These are phyloP conservation scores for Vesta saturnalis DNA, from an alignment of 2,888 invertebrate species.

Conservation along the genomic window DNA sequence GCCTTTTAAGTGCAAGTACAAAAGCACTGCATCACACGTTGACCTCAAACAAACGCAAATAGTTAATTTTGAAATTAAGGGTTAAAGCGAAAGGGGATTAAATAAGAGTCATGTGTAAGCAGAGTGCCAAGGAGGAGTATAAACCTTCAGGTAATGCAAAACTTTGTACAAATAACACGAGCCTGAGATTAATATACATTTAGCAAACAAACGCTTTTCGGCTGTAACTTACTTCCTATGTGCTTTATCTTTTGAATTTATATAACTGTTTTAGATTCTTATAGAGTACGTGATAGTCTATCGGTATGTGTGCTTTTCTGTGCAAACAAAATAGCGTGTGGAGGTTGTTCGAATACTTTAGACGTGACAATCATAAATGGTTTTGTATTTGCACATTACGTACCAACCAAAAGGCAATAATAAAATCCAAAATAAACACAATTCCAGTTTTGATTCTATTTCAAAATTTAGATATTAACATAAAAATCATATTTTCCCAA, in stretches of 20 bases:
- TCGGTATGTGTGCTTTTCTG: constrained; percentile 30
- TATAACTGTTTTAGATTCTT: constrained; percentile 34
- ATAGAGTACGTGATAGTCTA: constrained; percentile 30
- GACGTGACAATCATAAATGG: constrained; percentile 30
- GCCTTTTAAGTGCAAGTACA: too few relatives aligned
- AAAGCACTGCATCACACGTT: constrained; percentile 7
- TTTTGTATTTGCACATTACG: constrained; percentile 20
- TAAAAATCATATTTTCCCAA: not conserved
- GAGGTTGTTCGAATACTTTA: constrained; percentile 23
- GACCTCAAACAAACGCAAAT: constrained; percentile 21
- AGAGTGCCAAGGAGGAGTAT: constrained; percentile 41
- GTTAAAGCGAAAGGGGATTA: constrained; percentile 37
- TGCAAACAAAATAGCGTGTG: constrained; percentile 24
- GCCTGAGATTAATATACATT: constrained; percentile 34
- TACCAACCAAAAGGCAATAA: not conserved
- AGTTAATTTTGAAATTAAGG: constrained; percentile 29
- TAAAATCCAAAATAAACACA: not conserved
- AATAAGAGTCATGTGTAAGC: constrained; percentile 40
- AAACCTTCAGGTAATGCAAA: constrained; percentile 42
- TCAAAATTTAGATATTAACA: not conserved
- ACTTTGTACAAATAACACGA: constrained; percentile 38
- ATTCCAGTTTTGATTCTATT: not conserved
- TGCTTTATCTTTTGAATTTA: constrained; percentile 30
- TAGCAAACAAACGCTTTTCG: constrained; percentile 35
- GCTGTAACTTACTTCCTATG: constrained; percentile 21